Percentiles rank a stretch among this genome's conserved stretches.
These are phyloP conservation scores for Acanthaster planci DNA, from an alignment of 35 echinoderm and acorn worm species.

Conservation along the genomic window DNA sequence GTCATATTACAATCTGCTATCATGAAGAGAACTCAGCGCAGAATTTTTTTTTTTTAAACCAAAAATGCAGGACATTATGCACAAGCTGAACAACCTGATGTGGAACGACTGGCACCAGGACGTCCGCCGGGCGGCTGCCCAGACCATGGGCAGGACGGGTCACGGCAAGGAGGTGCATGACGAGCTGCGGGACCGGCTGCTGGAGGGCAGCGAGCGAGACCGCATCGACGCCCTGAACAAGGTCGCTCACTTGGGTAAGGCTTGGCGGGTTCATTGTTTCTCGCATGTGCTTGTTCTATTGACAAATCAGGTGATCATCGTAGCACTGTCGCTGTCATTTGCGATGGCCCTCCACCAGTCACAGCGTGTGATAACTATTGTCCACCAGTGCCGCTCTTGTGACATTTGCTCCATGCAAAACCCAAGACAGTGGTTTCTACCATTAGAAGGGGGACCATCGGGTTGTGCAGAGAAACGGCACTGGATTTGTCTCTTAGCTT, in stretches of 20 bases:
- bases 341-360: too few relatives aligned
- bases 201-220: conserved; percentile 79
- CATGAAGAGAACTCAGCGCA: too few relatives aligned
- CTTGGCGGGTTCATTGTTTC: background rate
- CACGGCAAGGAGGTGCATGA: conserved; percentile 97
- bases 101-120: conserved; percentile 99
- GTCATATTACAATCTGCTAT: background rate
- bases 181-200: conserved; percentile 75
- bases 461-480: too few relatives aligned
- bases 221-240: conserved; percentile 88
- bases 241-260: conserved; percentile 91
- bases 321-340: too few relatives aligned
- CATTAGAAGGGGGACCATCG: too few relatives aligned
- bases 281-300: too few relatives aligned
- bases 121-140: conserved; percentile 80
- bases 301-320: too few relatives aligned
- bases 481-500: too few relatives aligned
- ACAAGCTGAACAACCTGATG: conserved; percentile 93
- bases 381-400: too few relatives aligned
- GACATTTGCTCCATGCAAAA: too few relatives aligned
- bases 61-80: conserved; percentile 90
- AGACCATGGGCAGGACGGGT: conserved; percentile 92
- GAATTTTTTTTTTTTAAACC: background rate
- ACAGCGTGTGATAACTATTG: too few relatives aligned
- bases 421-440: too few relatives aligned